Evolutionary conservation across 1,140 invertebrate species (phyloP).

Genomic region (Penaeus vannamei): DNA sequence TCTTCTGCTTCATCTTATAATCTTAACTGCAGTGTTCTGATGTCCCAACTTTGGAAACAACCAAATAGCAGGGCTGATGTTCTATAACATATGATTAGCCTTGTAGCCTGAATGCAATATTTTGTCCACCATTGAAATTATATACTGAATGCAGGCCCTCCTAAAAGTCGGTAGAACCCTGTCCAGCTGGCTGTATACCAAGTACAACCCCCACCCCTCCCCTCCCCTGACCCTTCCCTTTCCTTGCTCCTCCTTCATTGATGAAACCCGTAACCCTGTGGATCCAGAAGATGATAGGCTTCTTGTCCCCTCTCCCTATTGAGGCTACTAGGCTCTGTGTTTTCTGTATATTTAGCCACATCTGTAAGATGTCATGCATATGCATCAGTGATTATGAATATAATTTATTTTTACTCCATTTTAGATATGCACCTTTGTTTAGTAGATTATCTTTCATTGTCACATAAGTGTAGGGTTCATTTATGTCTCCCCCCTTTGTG

Average conservation of each 20-base stretch:
- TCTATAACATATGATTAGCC: constrained; percentile 60
- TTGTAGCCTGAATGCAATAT: constrained; percentile 62
- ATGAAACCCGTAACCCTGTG: too few species aligned
- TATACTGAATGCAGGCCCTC: constrained; percentile 58
- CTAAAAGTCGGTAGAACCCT: constrained; percentile 58
- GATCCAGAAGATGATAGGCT: background rate
- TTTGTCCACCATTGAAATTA: constrained; percentile 57
- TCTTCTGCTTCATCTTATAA: background rate
- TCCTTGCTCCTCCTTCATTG: background rate
- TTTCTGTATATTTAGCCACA: constrained; percentile 65
- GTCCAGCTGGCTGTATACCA: constrained; percentile 60
- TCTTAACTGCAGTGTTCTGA: constrained; percentile 1
- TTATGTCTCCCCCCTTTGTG: constrained; percentile 60
- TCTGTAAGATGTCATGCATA: constrained; percentile 63
- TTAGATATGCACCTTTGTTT: constrained; percentile 61
- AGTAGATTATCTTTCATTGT: constrained; percentile 63
- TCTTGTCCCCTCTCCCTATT: constrained; percentile 46
- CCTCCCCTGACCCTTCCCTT: background rate
- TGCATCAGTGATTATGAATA: constrained; percentile 63
- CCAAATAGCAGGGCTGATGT: constrained; percentile 57
- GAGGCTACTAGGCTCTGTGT: constrained; percentile 64
- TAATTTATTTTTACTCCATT: constrained; percentile 66
- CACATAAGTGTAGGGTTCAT: constrained; percentile 55
- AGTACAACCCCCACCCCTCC: constrained; percentile 53
- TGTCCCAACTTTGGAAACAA: constrained; percentile 39